Evolutionary conservation across 2,113 vertebrate species (phyloP), one percentile per base, ranked within the genome.

Genomic region (Mobula birostris): DNA sequence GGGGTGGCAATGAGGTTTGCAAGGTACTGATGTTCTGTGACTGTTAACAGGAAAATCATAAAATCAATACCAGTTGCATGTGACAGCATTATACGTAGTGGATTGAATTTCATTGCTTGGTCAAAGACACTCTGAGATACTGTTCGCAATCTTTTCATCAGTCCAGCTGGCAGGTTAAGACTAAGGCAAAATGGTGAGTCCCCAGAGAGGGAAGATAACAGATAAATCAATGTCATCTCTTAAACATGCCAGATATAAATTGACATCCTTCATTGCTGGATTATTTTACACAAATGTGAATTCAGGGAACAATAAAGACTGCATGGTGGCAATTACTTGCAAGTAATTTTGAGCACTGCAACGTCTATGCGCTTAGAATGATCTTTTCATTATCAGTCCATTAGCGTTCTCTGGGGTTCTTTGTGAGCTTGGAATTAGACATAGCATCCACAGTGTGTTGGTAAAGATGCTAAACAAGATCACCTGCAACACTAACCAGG

Each of bases 361-460:
- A 66, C 85, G n/a, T 88, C 29, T n/a, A 66, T 66, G 61, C 36
- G 36, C 61, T 66, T 88, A 32, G 29, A 88, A 88, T 66, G 27
- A 88, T 88, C 85, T 61, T 66, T 88, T 88, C 85, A 66, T 90
- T 90, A 32, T 36, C 61, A 90, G 58, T 90, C 61, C 17, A 32
- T 90, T 66, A 90, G 61, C 58, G 83, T 27, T 88, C 83, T 88
- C 83, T 63, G 83, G 56, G 83, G 56, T 32, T 88, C 85, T 88
- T 12, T n/a, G 15, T 88, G 29, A 90, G 15, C 61, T 66, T 66
- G 27, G n/a, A 90, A 66, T 90, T 90, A 68, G 85, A 68, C 63
- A 24, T 24, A 15, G 21, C 21, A 74, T 24, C 72, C 72, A 5
- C 21, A 19, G 72, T 74, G 21, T 74, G 21, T 74, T 74, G 0